Percentiles rank a stretch among this genome's conserved stretches.
phyloP scores from a whole-genome alignment of 2,113 vertebrate species.

The Bothrops jararaca region DNA sequence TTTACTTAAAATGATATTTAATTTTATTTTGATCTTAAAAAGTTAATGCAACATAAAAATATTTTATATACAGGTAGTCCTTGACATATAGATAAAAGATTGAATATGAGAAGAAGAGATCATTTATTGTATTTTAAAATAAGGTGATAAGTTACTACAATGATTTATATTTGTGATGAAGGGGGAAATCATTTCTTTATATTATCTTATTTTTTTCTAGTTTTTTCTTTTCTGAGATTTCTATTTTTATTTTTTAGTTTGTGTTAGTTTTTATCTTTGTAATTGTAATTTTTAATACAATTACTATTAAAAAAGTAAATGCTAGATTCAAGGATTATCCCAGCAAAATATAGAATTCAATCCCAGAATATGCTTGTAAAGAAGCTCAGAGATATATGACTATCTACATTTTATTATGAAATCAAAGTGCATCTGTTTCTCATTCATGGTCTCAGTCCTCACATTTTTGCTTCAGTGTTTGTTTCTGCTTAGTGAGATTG shows the following conservation, averaged over 20 bases:
- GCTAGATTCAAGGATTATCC: neutral
- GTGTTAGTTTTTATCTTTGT: neutral
- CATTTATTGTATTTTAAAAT: neutral
- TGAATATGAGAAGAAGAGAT: neutral
- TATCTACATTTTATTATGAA: neutral
- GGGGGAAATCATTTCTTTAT: neutral
- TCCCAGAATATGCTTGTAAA: neutral
- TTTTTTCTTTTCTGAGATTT: neutral
- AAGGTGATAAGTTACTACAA: neutral
- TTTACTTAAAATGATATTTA: neutral
- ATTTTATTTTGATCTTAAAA: neutral
- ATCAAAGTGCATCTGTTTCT: constrained; percentile 2
- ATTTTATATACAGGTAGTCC: neutral
- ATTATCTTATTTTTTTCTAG: neutral
- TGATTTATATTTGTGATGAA: neutral
- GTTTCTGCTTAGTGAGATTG: neutral
- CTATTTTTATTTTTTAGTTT: neutral
- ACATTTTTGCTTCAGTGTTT: neutral
- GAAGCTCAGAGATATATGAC: neutral
- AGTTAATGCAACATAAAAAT: neutral
- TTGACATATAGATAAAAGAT: neutral
- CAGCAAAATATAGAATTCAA: neutral
- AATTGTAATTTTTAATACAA: neutral
- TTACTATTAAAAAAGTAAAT: neutral
- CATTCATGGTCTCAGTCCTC: neutral